Conservation (phyloP, 37 sponge, comb jelly and placozoan genomes). For the Diacarnus erythraeanus region DNA sequence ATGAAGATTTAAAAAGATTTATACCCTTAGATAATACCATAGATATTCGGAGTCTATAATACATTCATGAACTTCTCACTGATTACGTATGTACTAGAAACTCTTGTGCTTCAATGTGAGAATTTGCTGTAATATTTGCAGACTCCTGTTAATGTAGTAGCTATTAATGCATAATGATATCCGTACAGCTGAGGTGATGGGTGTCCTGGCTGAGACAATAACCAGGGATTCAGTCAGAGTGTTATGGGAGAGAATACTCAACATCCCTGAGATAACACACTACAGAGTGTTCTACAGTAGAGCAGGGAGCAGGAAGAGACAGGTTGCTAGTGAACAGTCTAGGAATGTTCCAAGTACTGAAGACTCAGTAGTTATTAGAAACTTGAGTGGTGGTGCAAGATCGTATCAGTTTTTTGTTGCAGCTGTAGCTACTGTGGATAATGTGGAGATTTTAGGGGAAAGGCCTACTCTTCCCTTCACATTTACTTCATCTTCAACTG, state of each 20-base stretch:
- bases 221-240: neutral
- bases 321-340: neutral
- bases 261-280: neutral
- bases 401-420: neutral
- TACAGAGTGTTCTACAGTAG: neutral
- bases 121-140: neutral
- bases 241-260: neutral
- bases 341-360: neutral
- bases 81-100: too few relatives aligned
- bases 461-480: too few relatives aligned
- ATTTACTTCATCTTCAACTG: too few relatives aligned
- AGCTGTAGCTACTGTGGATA: neutral
- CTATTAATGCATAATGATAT: neutral
- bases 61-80: too few relatives aligned
- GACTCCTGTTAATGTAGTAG: neutral
- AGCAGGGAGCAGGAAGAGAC: neutral
- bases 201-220: neutral
- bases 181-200: neutral
- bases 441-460: neutral
- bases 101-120: too few relatives aligned
- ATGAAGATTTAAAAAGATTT: too few relatives aligned
- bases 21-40: too few relatives aligned
- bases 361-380: neutral
- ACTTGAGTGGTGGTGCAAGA: neutral
- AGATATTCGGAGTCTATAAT: too few relatives aligned